Base-by-base conservation (phyloP, 2,113 vertebrate species). In the Penelope pileata region DNA sequence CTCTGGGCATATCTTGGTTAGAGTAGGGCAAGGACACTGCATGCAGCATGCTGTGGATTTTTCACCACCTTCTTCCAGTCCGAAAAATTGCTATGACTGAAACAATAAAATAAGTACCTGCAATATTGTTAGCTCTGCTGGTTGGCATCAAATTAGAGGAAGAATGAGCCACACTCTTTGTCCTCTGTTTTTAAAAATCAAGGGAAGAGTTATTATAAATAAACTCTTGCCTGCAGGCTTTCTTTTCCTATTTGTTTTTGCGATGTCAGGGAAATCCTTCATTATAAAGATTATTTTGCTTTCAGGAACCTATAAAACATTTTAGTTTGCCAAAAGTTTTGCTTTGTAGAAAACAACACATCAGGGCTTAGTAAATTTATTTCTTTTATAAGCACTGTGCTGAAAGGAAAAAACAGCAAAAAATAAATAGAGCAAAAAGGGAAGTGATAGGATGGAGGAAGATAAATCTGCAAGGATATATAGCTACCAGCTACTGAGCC, bases 281-380 rank as follows among this genome's bases (percentile, higher is more conserved):
- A 86, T 94, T 95, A 80, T 83, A 96, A 83, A 94, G 70, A 93
- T 78, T 59, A 88, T 91, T 96, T 91, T 75, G 75, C 75, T 88
- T 96, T 93, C 69, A 94, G 80, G 63, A 95, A 82, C 47, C 59
- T 76, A 27, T 84, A 87, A 79, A 87, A 56, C 67, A 59, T 86
- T 92, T 94, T 77, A 47, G 13, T 90, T 95, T 86, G 59, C 58
- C 29, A 48, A 47, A 94, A 94, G 32, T 74, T 91, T 90, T 74
- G 27, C 59, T 95, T 85, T 94, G 63, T 90, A 43, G 63, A 88
- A 87, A 92, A 66, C 47, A 88, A 56, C 36, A 64, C 53, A 54
- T 92, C 66, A 23, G 80, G 63, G 54, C 12, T 87, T 83, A 51
- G 84, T 81, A 70, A 86, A 83, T 90, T 67, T 66, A 87, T 84